Base-by-base conservation (phyloP, 2,888 invertebrate species). In the Brachycybe producta region DNA sequence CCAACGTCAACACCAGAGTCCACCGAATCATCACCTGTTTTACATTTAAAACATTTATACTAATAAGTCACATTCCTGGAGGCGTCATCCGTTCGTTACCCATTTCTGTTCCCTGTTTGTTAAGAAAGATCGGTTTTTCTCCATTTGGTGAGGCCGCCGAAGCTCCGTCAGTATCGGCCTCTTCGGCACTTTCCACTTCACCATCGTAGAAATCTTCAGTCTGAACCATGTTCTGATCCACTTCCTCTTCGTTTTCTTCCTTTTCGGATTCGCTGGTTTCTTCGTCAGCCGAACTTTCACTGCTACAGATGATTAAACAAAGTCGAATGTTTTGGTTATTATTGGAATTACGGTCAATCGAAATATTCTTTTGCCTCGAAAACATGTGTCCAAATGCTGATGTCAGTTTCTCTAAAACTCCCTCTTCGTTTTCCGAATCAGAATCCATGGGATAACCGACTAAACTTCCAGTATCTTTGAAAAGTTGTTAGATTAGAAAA, bases 331-430 rank as follows among this genome's bases (percentile, higher is more conserved):
- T 35, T 5, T 36, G 3, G 13, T 28, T 23, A 19, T 46, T 21
- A 28, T 26, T 8, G 17, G 11, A 49, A 39, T 19, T 7, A 28
- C 24, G 8, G 5, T 34, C 2, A 23, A 32, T 38, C 24, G 19
- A n/a, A 30, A 7, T 11, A 13, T 38, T 11, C 15, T 38, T 38
- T 11, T 17, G 79, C 78, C 77, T 81, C 49, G 82, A 82, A 66
- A 86, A 84, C 52, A 86, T 67, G 68, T 82, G 81, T 15, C 79
- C 78, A 55, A 82, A 79, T n/a, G 80, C 80, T 44, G 75, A 75
- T 1, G 79, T 75, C 39, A 83, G 65, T 61, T 80, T 81, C 58
- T 80, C 80, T 68, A 79, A 75, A 2, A 76, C 70, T 1, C 76
- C 77, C 59, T 74, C 77, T 58, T 82, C 82, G 59, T 80, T 80